Conservation (phyloP, 2,888 invertebrate species). For the Hemaris fuciformis region DNA sequence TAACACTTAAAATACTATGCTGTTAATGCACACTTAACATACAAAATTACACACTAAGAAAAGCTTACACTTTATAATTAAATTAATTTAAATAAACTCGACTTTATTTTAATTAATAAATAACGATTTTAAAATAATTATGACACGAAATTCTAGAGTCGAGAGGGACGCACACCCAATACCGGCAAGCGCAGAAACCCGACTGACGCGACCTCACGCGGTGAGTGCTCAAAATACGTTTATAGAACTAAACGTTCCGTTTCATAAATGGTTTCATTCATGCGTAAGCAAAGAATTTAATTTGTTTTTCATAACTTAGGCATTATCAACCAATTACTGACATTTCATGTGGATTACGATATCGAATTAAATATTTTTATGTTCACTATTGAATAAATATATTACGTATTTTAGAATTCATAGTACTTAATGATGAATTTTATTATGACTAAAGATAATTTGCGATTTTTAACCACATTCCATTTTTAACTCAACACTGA, state of each 20-base stretch:
- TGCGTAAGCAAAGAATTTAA: constrained; percentile 15
- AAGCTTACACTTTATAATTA: constrained; percentile 37
- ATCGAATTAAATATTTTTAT: background rate
- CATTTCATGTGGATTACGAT: no score
- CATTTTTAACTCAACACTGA: background rate
- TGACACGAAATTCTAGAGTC: constrained; percentile 65
- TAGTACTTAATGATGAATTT: no score
- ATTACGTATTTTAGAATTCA: no score
- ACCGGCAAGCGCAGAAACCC: constrained; percentile 76
- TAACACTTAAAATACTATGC: constrained; percentile 44
- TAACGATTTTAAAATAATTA: constrained; percentile 47
- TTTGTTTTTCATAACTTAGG: background rate
- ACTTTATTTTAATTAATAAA: constrained; percentile 46
- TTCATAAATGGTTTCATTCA: constrained; percentile 45
- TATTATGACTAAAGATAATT: background rate
- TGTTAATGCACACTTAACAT: constrained; percentile 50
- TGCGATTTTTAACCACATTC: background rate
- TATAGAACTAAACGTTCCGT: constrained; percentile 46
- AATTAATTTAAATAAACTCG: constrained; percentile 31
- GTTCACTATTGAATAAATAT: no score
- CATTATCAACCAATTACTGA: background rate
- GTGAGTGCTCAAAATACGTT: constrained; percentile 52
- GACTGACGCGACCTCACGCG: constrained; percentile 66
- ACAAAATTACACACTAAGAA: constrained; percentile 46
- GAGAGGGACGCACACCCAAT: constrained; percentile 58